A percentile compares a stretch with the other conserved stretches of the same genome.
Conservation (phyloP, 1,140 invertebrate species). For the Neelides sp. region DNA sequence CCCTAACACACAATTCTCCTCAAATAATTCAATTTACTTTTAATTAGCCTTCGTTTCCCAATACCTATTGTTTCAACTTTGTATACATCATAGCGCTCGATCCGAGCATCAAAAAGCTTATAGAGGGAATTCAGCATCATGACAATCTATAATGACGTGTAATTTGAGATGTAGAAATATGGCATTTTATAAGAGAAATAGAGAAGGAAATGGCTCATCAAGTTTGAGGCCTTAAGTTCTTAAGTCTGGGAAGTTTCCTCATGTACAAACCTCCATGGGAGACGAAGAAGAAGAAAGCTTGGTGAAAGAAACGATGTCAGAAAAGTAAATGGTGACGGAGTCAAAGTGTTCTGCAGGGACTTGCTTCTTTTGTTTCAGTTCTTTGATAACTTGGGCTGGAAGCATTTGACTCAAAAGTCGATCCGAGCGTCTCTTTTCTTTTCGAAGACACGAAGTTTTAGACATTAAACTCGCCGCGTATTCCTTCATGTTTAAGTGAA, state of each 20-base stretch:
- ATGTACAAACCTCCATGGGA: constrained; percentile 35
- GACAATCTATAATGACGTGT: constrained; percentile 34
- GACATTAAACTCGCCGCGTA: constrained; percentile 31
- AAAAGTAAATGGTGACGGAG: constrained; percentile 39
- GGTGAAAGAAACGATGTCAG: constrained; percentile 38
- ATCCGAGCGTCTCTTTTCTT: constrained; percentile 40
- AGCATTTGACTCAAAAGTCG: constrained; percentile 40
- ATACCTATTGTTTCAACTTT: constrained; percentile 33
- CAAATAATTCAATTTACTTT: not conserved
- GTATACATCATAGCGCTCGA: constrained; percentile 40
- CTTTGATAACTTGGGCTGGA: constrained; percentile 38
- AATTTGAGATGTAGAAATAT: too few relatives aligned
- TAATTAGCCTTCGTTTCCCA: not conserved
- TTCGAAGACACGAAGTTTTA: constrained; percentile 36
- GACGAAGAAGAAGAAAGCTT: constrained; percentile 36
- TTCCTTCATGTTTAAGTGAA: constrained; percentile 17
- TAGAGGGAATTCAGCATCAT: constrained; percentile 38
- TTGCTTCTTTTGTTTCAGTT: constrained; percentile 38
- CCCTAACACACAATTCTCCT: constrained; percentile 2
- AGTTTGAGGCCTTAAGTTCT: too few relatives aligned
- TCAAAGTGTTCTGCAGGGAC: constrained; percentile 35
- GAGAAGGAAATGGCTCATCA: too few relatives aligned
- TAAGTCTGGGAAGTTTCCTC: too few relatives aligned
- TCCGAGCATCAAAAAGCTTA: constrained; percentile 37
- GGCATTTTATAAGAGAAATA: too few relatives aligned